Evolutionary conservation across 2,113 vertebrate species (phyloP).

Genomic region (Chaenocephalus aceratus): DNA sequence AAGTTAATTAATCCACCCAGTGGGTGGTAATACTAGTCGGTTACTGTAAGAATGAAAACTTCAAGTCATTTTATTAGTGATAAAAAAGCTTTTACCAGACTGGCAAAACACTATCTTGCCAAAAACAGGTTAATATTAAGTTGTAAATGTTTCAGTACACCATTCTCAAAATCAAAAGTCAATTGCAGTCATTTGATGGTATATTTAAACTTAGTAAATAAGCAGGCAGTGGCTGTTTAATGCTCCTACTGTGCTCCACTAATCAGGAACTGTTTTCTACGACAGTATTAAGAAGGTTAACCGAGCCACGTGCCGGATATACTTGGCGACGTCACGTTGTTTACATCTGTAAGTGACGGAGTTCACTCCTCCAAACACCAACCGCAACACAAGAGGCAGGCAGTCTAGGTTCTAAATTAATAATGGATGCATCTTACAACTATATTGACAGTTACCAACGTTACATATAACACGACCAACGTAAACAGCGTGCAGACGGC

Average conservation of each 20-base stretch:
- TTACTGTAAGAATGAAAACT: not conserved
- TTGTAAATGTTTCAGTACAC: conserved; percentile 1
- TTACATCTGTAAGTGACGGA: conserved; percentile 73
- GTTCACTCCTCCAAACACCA: conserved; percentile 17
- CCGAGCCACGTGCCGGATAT: conserved; percentile 63
- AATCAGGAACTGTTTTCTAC: not conserved
- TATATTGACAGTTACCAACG: not conserved
- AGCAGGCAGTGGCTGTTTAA: not conserved
- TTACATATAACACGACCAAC: not conserved
- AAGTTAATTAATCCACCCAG: conserved; percentile 1
- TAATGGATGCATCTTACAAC: not conserved
- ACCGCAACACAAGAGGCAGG: not conserved
- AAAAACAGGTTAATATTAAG: conserved; percentile 14
- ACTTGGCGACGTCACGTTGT: conserved; percentile 78
- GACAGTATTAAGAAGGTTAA: conserved; percentile 33
- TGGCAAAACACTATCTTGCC: not conserved
- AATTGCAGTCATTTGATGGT: not conserved
- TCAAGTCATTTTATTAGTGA: not conserved
- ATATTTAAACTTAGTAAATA: not conserved
- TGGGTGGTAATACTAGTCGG: not conserved
- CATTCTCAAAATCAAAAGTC: conserved; percentile 21
- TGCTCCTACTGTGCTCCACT: not conserved
- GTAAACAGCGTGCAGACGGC: not conserved
- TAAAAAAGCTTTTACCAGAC: not conserved
- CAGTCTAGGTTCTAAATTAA: not conserved